Conservation (phyloP, 2,113 vertebrate genomes). For the Scomber scombrus region DNA sequence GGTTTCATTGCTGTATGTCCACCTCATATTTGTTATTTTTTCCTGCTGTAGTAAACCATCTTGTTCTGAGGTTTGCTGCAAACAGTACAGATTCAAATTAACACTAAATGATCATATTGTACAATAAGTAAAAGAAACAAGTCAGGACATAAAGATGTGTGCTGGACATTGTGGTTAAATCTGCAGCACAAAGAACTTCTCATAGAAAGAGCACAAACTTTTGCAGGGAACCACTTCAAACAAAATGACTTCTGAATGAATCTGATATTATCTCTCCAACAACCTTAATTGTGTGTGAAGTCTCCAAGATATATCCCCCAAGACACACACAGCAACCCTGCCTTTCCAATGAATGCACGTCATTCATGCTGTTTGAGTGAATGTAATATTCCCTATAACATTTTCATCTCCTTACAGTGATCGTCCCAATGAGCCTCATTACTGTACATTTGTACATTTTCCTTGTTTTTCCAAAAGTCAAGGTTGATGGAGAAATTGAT, state of each 20-base stretch:
- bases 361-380: not conserved
- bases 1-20: not conserved
- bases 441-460: not conserved
- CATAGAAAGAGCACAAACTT: not conserved
- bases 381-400: not conserved
- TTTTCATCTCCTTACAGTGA: not conserved
- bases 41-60: not conserved
- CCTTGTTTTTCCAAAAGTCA: not conserved
- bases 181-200: not conserved
- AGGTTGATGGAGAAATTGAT: slow-evolving; percentile 2
- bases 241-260: not conserved
- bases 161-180: not conserved
- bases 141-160: too few species aligned
- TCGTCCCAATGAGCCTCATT: slow-evolving; percentile 31
- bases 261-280: not conserved
- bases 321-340: not conserved
- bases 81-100: not conserved
- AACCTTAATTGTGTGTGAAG: slow-evolving; percentile 4
- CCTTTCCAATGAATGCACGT: not conserved
- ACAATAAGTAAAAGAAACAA: not conserved
- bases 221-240: too few species aligned
- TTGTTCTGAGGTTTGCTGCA: not conserved
- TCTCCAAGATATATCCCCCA: not conserved
- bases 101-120: not conserved
- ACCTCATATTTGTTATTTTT: not conserved